Evolutionary conservation across 2,797 vertebrate species (phyloP), one percentile per base, ranked within the genome.

Genomic region (Sebastes trivittatus): DNA sequence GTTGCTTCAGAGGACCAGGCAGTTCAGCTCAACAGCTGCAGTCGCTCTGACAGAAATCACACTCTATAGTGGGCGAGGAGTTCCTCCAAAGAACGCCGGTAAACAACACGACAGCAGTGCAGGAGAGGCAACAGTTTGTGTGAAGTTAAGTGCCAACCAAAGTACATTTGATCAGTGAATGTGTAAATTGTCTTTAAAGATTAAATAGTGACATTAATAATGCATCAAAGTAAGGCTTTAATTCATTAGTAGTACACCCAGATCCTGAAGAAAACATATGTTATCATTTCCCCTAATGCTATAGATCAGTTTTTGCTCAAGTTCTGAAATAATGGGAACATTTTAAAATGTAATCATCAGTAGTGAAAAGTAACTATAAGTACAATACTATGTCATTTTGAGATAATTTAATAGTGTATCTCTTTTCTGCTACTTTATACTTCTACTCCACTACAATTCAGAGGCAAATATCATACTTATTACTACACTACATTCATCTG

Each of bases 81-180:
- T 75, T 80, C 27, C 74, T 75, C 30, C 13, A 36, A 72, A 76
- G 61, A 36, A 16, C 27, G 27, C 36, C 16, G 72, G 87, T 46
- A 73, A 77, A 78, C 52, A 83, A 36, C 46, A 54, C 42, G 11
- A 42, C 29, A 59, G 72, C 0, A 7, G 34, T 49, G 42, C 42
- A 49, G 42, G 42, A 49, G 14, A 49, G 7, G 42, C 42, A 38
- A 23, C 34, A 16, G 18, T 16, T 2, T 32, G 16, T 11, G 11
- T 8, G 8, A 13, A 32, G 36, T 7, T 4, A 34, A 62, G 25
- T 59, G 27, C 36, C 2, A 18, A 23, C 3, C 3, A 4, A 62
- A 25, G 27, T 22, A 1, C 13, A 34, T 14, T 10, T 13, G 27
- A 36, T 54, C 22, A 18, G 36, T 11, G 14, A 2, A 34, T 56